Conservation (phyloP, 2,797 vertebrate genomes). For the Cynopterus sphinx region DNA sequence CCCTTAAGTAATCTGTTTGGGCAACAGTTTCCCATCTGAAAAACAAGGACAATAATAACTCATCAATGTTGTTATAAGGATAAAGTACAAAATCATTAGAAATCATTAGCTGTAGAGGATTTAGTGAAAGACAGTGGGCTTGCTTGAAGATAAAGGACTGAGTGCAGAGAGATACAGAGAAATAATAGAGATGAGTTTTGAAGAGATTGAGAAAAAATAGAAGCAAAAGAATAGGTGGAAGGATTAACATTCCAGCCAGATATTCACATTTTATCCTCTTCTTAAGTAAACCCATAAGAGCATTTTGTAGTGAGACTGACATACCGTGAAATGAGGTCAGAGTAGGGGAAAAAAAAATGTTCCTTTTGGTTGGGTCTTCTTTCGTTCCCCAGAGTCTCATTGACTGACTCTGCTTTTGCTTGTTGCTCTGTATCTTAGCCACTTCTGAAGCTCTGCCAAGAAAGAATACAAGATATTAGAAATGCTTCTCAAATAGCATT, state of each 20-base stretch:
- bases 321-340: neutral
- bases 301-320: neutral
- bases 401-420: neutral
- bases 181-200: neutral
- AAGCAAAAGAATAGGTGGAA: neutral
- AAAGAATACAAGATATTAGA: neutral
- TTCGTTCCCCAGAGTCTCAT: neutral
- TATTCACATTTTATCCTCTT: neutral
- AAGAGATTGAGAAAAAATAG: neutral
- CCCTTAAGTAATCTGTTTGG: neutral
- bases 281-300: neutral
- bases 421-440: neutral
- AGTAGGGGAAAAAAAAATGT: accelerated
- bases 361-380: neutral
- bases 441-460: neutral
- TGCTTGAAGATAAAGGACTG: neutral
- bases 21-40: neutral
- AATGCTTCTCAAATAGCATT: neutral
- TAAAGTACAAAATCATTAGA: neutral
- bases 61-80: neutral
- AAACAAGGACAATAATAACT: neutral
- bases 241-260: neutral
- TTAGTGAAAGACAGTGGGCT: neutral
- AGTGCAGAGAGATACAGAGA: neutral
- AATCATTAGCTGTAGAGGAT: neutral